Conservation (phyloP, 2,888 invertebrate species). For the Tortricodes alternella region DNA sequence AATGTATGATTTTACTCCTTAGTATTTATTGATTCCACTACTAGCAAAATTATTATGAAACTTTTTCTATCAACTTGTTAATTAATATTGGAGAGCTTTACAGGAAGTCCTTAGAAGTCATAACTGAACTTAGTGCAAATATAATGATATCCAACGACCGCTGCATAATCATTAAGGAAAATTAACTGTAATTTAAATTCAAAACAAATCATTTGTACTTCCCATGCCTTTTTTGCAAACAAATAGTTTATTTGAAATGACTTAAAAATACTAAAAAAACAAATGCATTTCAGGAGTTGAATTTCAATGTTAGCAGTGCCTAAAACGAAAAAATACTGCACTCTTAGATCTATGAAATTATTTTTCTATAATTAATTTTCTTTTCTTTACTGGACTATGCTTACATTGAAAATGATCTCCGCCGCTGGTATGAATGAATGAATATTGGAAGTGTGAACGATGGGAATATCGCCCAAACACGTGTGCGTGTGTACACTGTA, state of each 20-base stretch:
- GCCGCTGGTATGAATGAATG: neutral
- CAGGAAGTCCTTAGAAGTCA: neutral
- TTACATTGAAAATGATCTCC: neutral
- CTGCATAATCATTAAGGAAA: too few species aligned
- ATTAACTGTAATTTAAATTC: too few species aligned
- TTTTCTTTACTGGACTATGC: neutral
- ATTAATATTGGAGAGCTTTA: neutral
- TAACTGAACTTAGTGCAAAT: neutral
- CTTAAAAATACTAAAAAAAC: too few species aligned
- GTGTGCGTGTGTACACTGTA: neutral
- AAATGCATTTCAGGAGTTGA: neutral
- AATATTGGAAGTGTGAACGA: neutral
- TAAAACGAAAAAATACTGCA: neutral
- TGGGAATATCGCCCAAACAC: neutral
- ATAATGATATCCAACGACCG: too few species aligned
- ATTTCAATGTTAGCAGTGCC: neutral
- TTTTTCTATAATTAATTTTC: too few species aligned
- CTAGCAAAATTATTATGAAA: constrained; percentile 29
- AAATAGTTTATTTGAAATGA: too few species aligned
- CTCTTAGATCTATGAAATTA: neutral
- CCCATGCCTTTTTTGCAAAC: neutral
- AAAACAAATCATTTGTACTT: constrained; percentile 47
- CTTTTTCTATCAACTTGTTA: constrained; percentile 5
- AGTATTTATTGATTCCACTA: constrained; percentile 27
- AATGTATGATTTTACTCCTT: constrained; percentile 59